These are phyloP conservation scores for Sycon ciliatum DNA, from an alignment of 37 sponge, comb jelly and placozoan genomes.

Conservation along the genomic window DNA sequence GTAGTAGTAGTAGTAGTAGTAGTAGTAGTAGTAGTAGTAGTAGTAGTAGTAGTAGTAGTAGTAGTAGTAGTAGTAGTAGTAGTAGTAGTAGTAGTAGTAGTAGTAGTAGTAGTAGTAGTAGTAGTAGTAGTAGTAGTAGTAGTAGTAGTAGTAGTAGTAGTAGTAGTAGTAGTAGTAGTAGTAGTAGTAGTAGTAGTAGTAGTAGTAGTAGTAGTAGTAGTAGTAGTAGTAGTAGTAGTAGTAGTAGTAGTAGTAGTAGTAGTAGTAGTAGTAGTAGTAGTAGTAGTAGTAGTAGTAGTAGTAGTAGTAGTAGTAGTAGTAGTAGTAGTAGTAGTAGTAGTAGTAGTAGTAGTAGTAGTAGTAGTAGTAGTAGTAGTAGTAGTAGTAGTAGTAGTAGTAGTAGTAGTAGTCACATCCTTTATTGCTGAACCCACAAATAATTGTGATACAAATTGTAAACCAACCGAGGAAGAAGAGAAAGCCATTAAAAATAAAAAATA, in stretches of 20 bases:
- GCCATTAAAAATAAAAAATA: too few relatives aligned
- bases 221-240: not conserved
- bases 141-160: conserved; percentile 8
- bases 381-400: conserved; percentile 8
- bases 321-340: conserved; percentile 8
- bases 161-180: conserved; percentile 6
- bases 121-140: conserved; percentile 8
- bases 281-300: not conserved
- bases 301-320: not conserved
- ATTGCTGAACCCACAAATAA: too few relatives aligned
- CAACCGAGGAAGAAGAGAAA: not conserved
- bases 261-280: conserved; percentile 8
- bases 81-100: conserved; percentile 1
- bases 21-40: conserved; percentile 8
- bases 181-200: conserved; percentile 1
- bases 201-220: not conserved
- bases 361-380: conserved; percentile 8
- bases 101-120: not conserved
- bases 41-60: conserved; percentile 6
- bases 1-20: conserved; percentile 8
- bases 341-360: conserved; percentile 6
- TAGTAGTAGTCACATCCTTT: too few relatives aligned
- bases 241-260: conserved; percentile 8
- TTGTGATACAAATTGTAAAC: too few relatives aligned
- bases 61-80: not conserved